phyloP scores from a whole-genome alignment of 1,140 invertebrate genomes.

The Euura saliciscinereae region DNA sequence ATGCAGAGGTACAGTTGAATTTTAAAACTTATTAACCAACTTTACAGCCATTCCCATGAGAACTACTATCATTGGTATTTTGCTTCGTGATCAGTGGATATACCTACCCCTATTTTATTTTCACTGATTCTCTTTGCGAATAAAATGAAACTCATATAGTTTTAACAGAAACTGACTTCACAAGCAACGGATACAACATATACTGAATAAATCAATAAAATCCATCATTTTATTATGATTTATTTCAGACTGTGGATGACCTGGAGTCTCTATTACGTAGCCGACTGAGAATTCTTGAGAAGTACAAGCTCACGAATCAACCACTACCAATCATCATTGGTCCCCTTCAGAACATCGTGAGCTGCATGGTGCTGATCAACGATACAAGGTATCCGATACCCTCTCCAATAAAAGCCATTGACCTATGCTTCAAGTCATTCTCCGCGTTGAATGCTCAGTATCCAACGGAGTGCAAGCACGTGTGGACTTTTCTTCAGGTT shows the following conservation, averaged over 20 bases:
- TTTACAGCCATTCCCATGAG: no score
- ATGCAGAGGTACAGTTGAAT: conserved; percentile 2
- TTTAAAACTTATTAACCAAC: no score
- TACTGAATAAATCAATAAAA: not conserved
- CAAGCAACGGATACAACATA: not conserved
- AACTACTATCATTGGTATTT: no score
- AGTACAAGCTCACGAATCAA: conserved; percentile 9
- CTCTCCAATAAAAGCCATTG: not conserved
- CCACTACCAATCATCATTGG: conserved; percentile 6
- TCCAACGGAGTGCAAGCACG: not conserved
- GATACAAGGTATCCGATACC: not conserved
- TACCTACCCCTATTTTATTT: no score
- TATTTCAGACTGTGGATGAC: not conserved
- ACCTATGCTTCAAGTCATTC: not conserved
- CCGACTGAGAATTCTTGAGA: not conserved
- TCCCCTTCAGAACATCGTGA: not conserved
- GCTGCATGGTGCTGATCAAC: not conserved
- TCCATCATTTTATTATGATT: not conserved
- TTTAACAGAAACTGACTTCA: not conserved
- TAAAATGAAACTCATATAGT: not conserved
- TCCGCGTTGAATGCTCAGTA: not conserved
- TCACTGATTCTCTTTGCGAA: not conserved
- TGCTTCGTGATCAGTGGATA: no score
- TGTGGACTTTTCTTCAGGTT: not conserved
- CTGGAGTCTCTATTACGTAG: not conserved